Evolutionary conservation across 2,113 vertebrate species (phyloP).

Genomic region (Pelodiscus sinensis): DNA sequence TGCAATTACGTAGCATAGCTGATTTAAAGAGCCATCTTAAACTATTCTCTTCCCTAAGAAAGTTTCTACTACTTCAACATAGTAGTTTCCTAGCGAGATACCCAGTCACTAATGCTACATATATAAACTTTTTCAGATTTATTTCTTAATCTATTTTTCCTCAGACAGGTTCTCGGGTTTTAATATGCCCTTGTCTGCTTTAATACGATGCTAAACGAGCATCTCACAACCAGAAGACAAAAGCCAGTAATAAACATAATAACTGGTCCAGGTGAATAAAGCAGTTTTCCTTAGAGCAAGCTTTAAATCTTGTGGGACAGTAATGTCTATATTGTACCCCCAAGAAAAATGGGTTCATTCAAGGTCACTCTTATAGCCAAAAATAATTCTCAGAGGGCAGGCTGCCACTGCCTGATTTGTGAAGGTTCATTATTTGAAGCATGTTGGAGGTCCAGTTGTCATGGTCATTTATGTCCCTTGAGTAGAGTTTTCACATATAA

Average conservation of each 20-base stretch:
- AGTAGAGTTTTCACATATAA: slow-evolving; percentile 41
- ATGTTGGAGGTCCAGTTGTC: slow-evolving; percentile 12
- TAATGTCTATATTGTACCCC: slow-evolving; percentile 48
- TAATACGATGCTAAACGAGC: slow-evolving; percentile 32
- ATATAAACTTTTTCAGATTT: not conserved
- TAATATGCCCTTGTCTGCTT: slow-evolving; percentile 27
- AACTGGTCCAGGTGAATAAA: slow-evolving; percentile 43
- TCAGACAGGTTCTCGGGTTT: not conserved
- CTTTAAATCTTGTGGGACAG: slow-evolving; percentile 19
- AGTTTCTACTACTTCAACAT: not conserved
- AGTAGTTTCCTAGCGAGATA: not conserved
- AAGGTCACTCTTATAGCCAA: slow-evolving; percentile 40
- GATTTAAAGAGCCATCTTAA: not conserved
- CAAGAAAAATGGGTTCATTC: slow-evolving; percentile 65
- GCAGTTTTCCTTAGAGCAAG: slow-evolving; percentile 32
- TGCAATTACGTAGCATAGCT: not conserved
- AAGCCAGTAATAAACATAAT: slow-evolving; percentile 59
- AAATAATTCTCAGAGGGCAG: slow-evolving; percentile 13
- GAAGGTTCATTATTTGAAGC: slow-evolving; percentile 38
- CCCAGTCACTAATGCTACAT: not conserved
- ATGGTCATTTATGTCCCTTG: slow-evolving; percentile 7
- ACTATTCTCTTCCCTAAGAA: not conserved
- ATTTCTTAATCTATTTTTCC: not conserved
- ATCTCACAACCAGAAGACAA: slow-evolving; percentile 40
- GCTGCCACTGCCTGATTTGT: slow-evolving; percentile 43